Base-by-base conservation (phyloP, 2,797 vertebrate species). In the Bucorvus abyssinicus region DNA sequence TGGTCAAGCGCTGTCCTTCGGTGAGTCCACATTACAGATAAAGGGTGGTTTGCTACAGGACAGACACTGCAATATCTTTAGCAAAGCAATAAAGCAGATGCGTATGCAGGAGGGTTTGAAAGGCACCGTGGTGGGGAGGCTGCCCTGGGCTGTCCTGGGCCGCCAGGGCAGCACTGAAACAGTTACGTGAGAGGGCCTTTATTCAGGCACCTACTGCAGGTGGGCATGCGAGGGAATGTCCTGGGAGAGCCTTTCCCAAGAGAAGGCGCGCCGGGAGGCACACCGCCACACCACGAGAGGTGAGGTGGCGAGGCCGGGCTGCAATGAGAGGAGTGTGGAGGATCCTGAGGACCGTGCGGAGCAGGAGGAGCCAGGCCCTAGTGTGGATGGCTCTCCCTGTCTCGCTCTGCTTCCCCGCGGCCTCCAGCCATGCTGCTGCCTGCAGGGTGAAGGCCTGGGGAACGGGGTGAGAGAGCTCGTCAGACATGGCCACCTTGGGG, bases 41-140 rank as follows among this genome's bases (percentile, higher is more conserved):
- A 80, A 13, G 40, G 64, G 32, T 34, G 47, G 18, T 61, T 87
- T 80, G 36, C 69, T 91, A 11, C 49, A 49, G 49, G 24, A 49
- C 47, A 49, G 47, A 22, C 20, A 19, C 18, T 67, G 69, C 78
- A 88, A 67, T 50, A 44, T 19, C 5, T 2, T 34, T n/a, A 65
- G 30, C 55, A 67, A 81, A 79, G 38, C 2, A 27, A 36, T 47
- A 47, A 91, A 83, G 55, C 13, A 60, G 56, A 30, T 4, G 5
- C 1, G 2, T 21, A 7, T 4, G 9, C 8, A 45, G 59, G 40
- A 90, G 42, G 52, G 45, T 93, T 92, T 3, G 9, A 40, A 45
- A 83, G 17, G 60, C 36, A 15, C 13, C 0, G 0, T 17, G 44
- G 29, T 0, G 1, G 32, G 21, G 36, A 78, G 44, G 32, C 36